Conservation (phyloP, 64 coral and sea anemone genomes). For the Montipora sp. region DNA sequence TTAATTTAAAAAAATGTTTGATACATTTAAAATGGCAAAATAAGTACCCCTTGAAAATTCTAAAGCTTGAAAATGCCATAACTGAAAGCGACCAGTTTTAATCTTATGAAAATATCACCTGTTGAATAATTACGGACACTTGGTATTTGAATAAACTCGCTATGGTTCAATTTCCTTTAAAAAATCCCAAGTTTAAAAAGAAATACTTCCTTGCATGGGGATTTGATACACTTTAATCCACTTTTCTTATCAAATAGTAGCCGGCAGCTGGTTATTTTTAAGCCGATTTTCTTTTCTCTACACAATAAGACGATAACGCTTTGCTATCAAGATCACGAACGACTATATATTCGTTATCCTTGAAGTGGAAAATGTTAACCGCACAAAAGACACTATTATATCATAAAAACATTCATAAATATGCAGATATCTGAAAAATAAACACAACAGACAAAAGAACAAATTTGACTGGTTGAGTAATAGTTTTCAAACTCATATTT, state of each 20-base stretch:
- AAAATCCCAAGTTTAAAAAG: too few relatives aligned
- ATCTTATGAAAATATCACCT: neutral
- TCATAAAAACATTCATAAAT: conserved; percentile 15
- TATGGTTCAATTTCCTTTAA: too few relatives aligned
- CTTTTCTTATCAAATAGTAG: neutral
- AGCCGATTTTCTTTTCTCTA: conserved; percentile 8
- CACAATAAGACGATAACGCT: neutral
- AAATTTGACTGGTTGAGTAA: neutral
- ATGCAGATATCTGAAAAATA: neutral
- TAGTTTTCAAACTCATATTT: neutral
- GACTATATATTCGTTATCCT: neutral
- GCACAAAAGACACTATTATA: neutral
- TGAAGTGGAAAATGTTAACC: conserved; percentile 13
- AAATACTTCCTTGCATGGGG: neutral
- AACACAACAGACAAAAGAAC: neutral
- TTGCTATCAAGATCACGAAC: neutral
- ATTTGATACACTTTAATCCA: neutral
- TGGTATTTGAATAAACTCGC: neutral
- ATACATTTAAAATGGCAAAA: too few relatives aligned
- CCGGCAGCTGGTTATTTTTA: neutral
- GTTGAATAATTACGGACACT: too few relatives aligned
- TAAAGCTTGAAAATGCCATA: too few relatives aligned
- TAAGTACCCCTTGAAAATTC: too few relatives aligned
- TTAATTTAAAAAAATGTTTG: too few relatives aligned
- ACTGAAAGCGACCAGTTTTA: too few relatives aligned